Base-by-base conservation (phyloP, 1,140 invertebrate species). In the Orius insidiosus region DNA sequence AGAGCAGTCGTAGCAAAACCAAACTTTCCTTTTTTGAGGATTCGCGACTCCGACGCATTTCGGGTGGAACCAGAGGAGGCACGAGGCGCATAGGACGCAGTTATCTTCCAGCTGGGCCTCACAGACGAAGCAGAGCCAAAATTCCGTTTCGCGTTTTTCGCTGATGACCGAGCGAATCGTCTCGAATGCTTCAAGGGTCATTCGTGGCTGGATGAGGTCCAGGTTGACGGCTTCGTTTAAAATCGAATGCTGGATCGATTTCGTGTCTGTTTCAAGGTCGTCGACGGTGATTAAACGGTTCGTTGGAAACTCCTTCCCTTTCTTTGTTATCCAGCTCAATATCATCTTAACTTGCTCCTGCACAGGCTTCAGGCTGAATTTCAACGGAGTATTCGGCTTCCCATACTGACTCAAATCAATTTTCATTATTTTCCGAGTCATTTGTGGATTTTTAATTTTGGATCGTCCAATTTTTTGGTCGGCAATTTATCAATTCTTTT, bases 31-130 rank as follows among this genome's bases (percentile, higher is more conserved):
- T 15, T 43, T 43, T 18, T 43, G 41, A 30, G 41, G 41, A 19
- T 30, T 43, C 8, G 41, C 10, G 24, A 43, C 10, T 7, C 41
- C 41, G 41, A 43, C 41, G 41, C 41, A 43, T 32, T 43, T 43
- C 2, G 41, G 41, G 24, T 43, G 41, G n/a, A 43, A 43, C 41
- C 41, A 43, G 10, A 43, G 41, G 16, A 43, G 41, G 24, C 41
- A 43, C 19, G 41, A 43, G 24, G 18, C 19, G 24, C 41, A 43
- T 2, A 43, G 24, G 41, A 43, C 41, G 41, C 41, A 43, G 14
- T 43, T 30, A 19, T 43, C 41, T n/a, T 43, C 41, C 3, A 43
- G 14, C 19, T 30, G 41, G 11, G 31, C 18, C 41, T 43, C 41
- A 30, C 41, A 43, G 7, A 43, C 14, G 14, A 43, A 43, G 24